These are phyloP conservation scores for Nyctibius bracteatus DNA, from an alignment of 2,113 vertebrate species.

Conservation along the genomic window DNA sequence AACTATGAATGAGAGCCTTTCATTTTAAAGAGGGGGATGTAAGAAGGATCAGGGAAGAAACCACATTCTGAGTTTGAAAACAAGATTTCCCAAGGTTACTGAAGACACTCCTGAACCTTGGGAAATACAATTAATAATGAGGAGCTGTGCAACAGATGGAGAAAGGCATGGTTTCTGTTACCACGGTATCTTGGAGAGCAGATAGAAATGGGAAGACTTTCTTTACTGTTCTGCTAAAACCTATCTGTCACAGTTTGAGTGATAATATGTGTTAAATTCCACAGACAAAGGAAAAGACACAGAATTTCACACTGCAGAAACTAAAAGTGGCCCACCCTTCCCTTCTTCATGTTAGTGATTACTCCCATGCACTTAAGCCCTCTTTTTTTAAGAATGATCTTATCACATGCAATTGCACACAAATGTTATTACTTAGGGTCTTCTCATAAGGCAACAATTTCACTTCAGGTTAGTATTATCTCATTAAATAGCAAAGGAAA, in stretches of 20 bases:
- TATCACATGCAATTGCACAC: not conserved
- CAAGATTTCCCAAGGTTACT: conserved; percentile 39
- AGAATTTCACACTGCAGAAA: not conserved
- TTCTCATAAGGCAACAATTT: not conserved
- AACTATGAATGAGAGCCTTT: conserved; percentile 58
- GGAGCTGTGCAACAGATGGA: not conserved
- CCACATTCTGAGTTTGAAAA: conserved; percentile 37
- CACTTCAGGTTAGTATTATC: not conserved
- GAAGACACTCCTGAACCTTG: conserved; percentile 44
- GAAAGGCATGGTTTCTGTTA: conserved; percentile 31
- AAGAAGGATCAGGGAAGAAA: conserved; percentile 54
- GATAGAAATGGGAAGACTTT: conserved; percentile 4
- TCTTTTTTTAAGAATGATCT: not conserved
- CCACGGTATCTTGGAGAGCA: not conserved
- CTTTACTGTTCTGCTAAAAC: not conserved
- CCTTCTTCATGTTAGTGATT: not conserved
- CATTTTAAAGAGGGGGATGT: conserved; percentile 44
- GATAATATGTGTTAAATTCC: conserved; percentile 5
- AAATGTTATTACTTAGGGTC: not conserved
- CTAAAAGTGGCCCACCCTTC: not conserved
- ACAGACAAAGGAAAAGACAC: not conserved
- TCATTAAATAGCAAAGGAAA: not conserved
- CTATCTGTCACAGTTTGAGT: not conserved
- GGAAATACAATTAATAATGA: conserved; percentile 42
- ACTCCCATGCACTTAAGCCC: not conserved